Percentiles rank a stretch among this genome's conserved stretches.
These are phyloP conservation scores for Bolinopsis microptera DNA, from an alignment of 37 sponge, comb jelly and placozoan genomes.

Conservation along the genomic window DNA sequence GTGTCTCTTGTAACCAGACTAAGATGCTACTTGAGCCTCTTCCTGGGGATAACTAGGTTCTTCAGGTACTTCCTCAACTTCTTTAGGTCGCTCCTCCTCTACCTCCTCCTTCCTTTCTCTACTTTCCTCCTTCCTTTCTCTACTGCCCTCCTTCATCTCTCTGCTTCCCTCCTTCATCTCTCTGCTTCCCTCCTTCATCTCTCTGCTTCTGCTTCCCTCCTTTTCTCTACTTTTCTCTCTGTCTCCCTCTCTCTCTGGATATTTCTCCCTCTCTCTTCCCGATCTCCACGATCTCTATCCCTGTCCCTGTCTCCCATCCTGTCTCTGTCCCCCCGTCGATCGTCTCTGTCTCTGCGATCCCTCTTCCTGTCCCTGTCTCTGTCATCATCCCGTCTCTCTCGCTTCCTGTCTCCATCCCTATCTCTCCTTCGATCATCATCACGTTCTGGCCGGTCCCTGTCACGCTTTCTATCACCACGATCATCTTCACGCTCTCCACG, in stretches of 20 bases:
- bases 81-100: background rate
- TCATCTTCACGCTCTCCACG: slow-evolving; percentile 66
- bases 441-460: no score
- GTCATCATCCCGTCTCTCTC: slow-evolving; percentile 67
- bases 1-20: no score
- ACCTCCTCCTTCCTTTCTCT: background rate
- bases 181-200: no score
- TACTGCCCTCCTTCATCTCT: no score
- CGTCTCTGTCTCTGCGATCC: background rate
- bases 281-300: background rate
- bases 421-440: no score
- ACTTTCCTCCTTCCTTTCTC: no score
- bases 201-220: no score
- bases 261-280: background rate
- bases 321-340: slow-evolving; percentile 4
- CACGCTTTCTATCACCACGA: slow-evolving; percentile 56
- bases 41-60: no score
- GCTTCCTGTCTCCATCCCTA: slow-evolving; percentile 68
- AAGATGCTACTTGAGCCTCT: no score
- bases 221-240: background rate
- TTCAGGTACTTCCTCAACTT: background rate
- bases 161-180: no score
- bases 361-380: slow-evolving; percentile 69
- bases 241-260: background rate
- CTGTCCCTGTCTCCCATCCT: slow-evolving; percentile 26